Percentiles rank a stretch among this genome's conserved stretches.
Evolutionary conservation across 1,140 invertebrate species (phyloP).

Genomic region (Drosophila ananassae): DNA sequence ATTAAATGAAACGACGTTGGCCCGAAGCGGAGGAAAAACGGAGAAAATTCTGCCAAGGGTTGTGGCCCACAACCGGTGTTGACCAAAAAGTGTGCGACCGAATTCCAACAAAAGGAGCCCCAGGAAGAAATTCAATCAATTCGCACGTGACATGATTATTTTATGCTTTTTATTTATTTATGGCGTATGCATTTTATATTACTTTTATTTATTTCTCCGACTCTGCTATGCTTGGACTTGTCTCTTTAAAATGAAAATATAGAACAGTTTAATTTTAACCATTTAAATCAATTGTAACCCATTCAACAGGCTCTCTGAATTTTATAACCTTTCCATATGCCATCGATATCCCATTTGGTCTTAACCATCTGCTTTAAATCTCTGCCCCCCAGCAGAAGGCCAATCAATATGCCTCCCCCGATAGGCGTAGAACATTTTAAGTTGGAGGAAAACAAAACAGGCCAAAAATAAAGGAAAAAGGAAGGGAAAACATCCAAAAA

Average conservation of each 20-base stretch:
- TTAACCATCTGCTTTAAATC: constrained; percentile 34
- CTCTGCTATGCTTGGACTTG: constrained; percentile 11
- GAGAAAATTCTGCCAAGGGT: constrained; percentile 2
- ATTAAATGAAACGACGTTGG: constrained; percentile 64
- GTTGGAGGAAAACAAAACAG: constrained; percentile 9
- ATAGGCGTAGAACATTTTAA: constrained; percentile 21
- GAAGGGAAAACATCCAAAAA: constrained; percentile 17
- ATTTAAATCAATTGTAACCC: no score
- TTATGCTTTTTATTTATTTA: constrained; percentile 75
- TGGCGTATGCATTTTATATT: constrained; percentile 67
- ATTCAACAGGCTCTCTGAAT: neutral
- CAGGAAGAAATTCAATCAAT: constrained; percentile 74
- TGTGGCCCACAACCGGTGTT: constrained; percentile 9
- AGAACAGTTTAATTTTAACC: neutral
- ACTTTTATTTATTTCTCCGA: constrained; percentile 44
- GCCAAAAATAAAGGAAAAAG: constrained; percentile 19
- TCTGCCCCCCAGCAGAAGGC: neutral
- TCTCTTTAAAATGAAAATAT: constrained; percentile 30
- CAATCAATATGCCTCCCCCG: constrained; percentile 18
- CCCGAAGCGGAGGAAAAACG: neutral
- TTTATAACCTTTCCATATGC: constrained; percentile 25
- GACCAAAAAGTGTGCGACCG: constrained; percentile 34
- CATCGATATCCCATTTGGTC: constrained; percentile 11
- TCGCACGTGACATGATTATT: constrained; percentile 80
- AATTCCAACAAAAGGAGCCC: constrained; percentile 57